Base-by-base conservation (phyloP, 2,797 vertebrate species). In the Enteromius anoplus region DNA sequence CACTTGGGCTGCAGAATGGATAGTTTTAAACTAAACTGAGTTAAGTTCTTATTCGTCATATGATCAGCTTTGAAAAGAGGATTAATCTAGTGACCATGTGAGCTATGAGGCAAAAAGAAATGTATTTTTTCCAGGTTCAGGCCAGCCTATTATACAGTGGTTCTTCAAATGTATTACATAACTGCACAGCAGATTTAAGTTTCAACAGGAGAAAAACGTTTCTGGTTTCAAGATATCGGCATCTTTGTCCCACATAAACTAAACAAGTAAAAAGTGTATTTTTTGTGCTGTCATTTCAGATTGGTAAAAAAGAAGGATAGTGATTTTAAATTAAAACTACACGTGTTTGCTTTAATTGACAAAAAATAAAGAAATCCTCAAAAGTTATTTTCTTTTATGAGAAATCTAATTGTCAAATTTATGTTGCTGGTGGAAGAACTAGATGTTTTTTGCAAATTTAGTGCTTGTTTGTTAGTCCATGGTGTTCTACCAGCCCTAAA, bases 31-130 rank as follows among this genome's bases (percentile, higher is more conserved):
- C 42, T 64, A 51, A 51, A 81, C 14, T 45, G 17, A 65, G 32
- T 51, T 23, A 14, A 53, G 34, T 19, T 82, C 51, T 37, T 45
- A 70, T 62, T 21, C 29, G 72, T 73, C 76, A 86, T 71, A 62
- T 85, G 83, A 85, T 26, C 34, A 40, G 60, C 23, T 17, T 75
- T 75, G 66, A 75, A 69, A 45, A 82, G 29, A 73, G 84, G 82
- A 87, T 85, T 86, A 84, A 45, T 58, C 32, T 76, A 60, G 34
- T 76, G 62, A 75, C 76, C 23, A 34, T 69, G n/a, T 32, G 29
- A 78, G 70, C 4, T 19, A 34, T 49, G 47, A 68, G 51, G 69
- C 26, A 66, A 65, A 37, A 34, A 34, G 12, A n/a, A 51, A 26
- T 58, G 4, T 1, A 26, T 65, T 75, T 75, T 75, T 8, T 51